Conservation (phyloP, 2,888 invertebrate genomes). For the Drosophila greeni region DNA sequence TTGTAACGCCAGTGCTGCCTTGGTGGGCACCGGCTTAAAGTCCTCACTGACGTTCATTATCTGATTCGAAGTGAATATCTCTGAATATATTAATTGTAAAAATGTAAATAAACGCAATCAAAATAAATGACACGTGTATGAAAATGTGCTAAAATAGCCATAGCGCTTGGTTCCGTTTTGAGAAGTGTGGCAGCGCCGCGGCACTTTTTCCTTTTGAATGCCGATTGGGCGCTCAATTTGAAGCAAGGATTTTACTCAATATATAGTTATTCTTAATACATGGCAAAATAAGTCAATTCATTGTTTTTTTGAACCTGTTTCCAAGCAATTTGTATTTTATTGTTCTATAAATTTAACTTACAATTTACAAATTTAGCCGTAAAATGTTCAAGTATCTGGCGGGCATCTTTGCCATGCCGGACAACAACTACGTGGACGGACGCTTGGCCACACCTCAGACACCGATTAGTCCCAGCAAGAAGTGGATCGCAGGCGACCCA, state of each 20-base stretch:
- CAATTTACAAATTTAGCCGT: too few relatives aligned
- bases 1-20: conserved; percentile 72
- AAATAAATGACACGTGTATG: conserved; percentile 31
- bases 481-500: not conserved
- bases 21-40: conserved; percentile 75
- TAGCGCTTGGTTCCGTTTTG: not conserved
- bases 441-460: not conserved
- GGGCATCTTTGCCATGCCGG: conserved; percentile 18
- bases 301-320: too few relatives aligned
- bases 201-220: not conserved
- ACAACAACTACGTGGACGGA: conserved; percentile 13
- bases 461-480: not conserved
- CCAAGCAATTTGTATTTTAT: too few relatives aligned
- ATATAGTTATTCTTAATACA: not conserved
- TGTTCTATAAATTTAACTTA: conserved; percentile 16
- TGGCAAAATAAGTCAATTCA: not conserved
- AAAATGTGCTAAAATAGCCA: conserved; percentile 8
- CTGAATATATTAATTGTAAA: not conserved
- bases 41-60: conserved; percentile 57
- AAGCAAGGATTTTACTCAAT: not conserved
- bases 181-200: conserved; percentile 6
- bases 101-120: conserved; percentile 31
- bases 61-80: too few relatives aligned
- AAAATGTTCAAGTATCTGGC: conserved; percentile 29
- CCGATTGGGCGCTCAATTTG: not conserved